These are phyloP conservation scores for Odontamblyopus rebecca DNA, from an alignment of 2,797 vertebrate genomes.

Conservation along the genomic window DNA sequence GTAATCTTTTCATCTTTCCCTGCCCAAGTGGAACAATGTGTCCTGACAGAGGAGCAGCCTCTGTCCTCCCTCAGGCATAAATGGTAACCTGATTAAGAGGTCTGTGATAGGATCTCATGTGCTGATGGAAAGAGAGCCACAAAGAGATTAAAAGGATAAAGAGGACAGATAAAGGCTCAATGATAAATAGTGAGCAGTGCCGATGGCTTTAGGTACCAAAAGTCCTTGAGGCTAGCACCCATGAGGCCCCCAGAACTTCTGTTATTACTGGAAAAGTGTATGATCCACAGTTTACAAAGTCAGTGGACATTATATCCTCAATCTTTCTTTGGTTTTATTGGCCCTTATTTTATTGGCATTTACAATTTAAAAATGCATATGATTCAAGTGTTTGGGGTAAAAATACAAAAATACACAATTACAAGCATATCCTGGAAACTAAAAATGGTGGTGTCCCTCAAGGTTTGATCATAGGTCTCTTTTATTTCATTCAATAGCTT, in stretches of 20 bases:
- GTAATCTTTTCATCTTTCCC: constrained; percentile 60
- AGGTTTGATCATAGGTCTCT: neutral
- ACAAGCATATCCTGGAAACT: neutral
- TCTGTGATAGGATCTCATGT: constrained; percentile 63
- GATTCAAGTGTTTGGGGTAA: neutral
- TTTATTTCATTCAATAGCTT: neutral
- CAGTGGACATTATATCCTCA: neutral
- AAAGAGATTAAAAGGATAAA: constrained; percentile 37
- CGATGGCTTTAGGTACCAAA: constrained; percentile 1
- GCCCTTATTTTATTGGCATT: neutral
- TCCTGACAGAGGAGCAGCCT: constrained; percentile 61
- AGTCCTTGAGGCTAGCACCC: constrained; percentile 11
- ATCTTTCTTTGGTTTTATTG: neutral
- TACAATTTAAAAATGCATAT: neutral
- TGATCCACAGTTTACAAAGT: neutral
- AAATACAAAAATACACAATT: neutral
- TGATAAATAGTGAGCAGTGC: constrained; percentile 35
- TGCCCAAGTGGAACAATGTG: constrained; percentile 64
- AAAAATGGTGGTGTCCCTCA: neutral
- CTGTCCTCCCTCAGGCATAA: constrained; percentile 56
- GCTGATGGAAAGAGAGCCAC: constrained; percentile 29
- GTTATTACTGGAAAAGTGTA: neutral
- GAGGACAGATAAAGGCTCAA: constrained; percentile 31
- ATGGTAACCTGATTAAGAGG: constrained; percentile 70
- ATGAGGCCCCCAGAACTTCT: constrained; percentile 4